Conservation (phyloP, 2,888 invertebrate species). For the Steinernema hermaphroditum region DNA sequence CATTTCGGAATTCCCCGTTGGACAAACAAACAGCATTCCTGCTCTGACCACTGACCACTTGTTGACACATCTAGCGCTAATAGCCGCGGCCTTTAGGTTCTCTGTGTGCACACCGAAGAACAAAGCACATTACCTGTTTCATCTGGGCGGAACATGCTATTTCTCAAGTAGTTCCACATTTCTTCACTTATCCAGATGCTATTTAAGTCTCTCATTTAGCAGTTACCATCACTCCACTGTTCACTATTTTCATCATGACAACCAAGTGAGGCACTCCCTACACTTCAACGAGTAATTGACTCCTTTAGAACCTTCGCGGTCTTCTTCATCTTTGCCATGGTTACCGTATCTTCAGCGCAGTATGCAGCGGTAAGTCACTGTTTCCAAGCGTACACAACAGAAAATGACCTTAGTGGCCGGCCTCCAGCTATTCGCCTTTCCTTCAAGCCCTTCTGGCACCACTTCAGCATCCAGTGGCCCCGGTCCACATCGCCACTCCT, state of each 20-base stretch:
- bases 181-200: not conserved
- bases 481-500: not conserved
- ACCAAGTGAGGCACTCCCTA: not conserved
- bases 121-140: not conserved
- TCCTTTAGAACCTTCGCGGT: not conserved
- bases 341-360: not conserved
- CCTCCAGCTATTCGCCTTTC: slow-evolving; percentile 49
- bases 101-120: not conserved
- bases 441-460: slow-evolving; percentile 44
- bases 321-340: not conserved
- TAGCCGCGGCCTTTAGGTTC: not conserved
- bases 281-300: not conserved
- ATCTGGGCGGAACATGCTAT: not conserved
- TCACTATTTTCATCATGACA: not conserved
- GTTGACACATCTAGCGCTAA: too few species aligned
- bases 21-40: too few species aligned
- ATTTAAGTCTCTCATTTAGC: not conserved
- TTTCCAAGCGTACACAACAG: not conserved
- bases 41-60: too few species aligned
- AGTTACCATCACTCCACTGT: not conserved
- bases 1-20: too few species aligned
- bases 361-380: not conserved
- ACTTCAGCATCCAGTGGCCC: slow-evolving; percentile 35
- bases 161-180: not conserved
- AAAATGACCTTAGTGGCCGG: slow-evolving; percentile 41